Base-by-base conservation (phyloP, 1,140 invertebrate genomes). In the Anagrus nilaparvatae region DNA sequence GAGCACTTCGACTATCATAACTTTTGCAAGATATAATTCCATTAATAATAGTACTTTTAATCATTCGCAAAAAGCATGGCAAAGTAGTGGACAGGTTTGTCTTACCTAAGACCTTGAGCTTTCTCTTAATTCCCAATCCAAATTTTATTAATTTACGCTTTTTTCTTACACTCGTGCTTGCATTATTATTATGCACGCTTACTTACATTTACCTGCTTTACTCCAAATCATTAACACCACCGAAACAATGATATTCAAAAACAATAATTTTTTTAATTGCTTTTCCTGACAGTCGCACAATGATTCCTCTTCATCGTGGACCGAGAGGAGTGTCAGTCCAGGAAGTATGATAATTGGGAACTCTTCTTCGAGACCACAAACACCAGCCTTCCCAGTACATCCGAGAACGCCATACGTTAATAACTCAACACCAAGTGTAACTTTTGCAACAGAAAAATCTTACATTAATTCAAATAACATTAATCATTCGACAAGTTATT, bases 351-450 rank as follows among this genome's bases (percentile, higher is more conserved):
- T 31, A 8, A 72, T 57, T 19, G 56, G 65, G 27, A 61, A 66
- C 45, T 54, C 70, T 55, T 53, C 67, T 62, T 63, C 75, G 14
- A 63, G 88, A 41, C 85, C 87, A 16, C 81, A 87, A 60, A 93
- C 89, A 3, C 89, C 89, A 14, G 84, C 84, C 29, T 94, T 93
- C 69, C 89, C 89, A 24, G 85, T 89, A 16, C 81, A 84, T 51
- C 86, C 88, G 19, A 77, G 86, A 48, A 92, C 89, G 3, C 87
- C 88, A 1, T 91, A 91, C 70, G 69, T 61, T 49, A 81, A 76
- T 56, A 69, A 70, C 36, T 70, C 70, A 20, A 72, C 76, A 41
- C 74, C 78, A 20, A 75, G 77, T 44, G 67, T 76, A 47, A 71
- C 74, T 47, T 72, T 72, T 48, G 67, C 60, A 23, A 43, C 55